phyloP scores from a whole-genome alignment of 2,888 invertebrate genomes.

The Amphipyra tragopoginis region DNA sequence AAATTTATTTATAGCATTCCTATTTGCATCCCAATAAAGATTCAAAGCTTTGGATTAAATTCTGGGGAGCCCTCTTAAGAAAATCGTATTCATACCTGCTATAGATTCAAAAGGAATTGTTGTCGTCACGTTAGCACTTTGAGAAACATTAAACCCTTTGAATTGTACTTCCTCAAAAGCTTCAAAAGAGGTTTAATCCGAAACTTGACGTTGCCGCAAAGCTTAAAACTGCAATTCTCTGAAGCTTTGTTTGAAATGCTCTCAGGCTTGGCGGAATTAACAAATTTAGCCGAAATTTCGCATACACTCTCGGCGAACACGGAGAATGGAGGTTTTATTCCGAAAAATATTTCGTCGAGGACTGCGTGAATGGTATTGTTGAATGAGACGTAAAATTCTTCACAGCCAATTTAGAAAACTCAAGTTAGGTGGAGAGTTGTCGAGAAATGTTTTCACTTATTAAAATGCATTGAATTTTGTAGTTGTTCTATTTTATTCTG shows the following conservation, averaged over 20 bases:
- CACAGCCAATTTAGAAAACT: constrained; percentile 14
- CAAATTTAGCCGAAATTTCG: constrained; percentile 14
- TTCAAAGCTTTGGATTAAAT: constrained; percentile 3
- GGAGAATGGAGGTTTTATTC: constrained; percentile 14
- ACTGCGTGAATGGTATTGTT: neutral
- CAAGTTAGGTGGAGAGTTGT: neutral
- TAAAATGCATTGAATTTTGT: constrained; percentile 1
- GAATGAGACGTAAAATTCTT: constrained; percentile 28
- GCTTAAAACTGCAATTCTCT: constrained; percentile 25
- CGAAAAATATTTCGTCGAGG: constrained; percentile 13
- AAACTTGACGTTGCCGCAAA: constrained; percentile 19
- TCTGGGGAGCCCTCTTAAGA: neutral
- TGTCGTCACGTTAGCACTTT: constrained; percentile 16
- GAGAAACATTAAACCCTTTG: constrained; percentile 31
- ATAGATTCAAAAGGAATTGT: constrained; percentile 23
- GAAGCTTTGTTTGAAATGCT: constrained; percentile 27
- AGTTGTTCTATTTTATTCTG: too few relatives aligned
- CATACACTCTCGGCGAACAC: neutral
- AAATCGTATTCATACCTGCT: neutral
- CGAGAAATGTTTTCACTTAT: constrained; percentile 16
- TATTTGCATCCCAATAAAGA: constrained; percentile 19
- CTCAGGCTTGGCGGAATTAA: constrained; percentile 19
- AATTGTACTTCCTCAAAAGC: constrained; percentile 22
- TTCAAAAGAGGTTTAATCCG: constrained; percentile 32
- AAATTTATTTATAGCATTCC: constrained; percentile 11